Evolutionary conservation across 35 echinoderm and acorn worm genomes (phyloP).

Genomic region (Ophioderma brevispina): DNA sequence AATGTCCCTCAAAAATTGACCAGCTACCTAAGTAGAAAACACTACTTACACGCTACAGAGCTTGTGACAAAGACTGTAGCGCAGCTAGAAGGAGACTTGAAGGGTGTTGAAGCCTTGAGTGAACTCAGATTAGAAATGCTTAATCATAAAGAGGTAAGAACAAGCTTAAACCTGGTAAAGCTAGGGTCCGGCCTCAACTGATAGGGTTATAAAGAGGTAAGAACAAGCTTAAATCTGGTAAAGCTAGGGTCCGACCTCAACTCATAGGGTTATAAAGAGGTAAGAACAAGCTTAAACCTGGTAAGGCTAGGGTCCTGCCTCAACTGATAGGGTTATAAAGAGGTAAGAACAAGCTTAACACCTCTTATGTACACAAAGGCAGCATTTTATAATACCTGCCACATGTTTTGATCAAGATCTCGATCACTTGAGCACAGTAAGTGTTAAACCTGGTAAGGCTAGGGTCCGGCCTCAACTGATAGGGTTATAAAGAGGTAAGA

Average conservation of each 20-base stretch:
- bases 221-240: conserved; percentile 68
- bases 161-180: no score
- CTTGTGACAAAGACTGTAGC: conserved; percentile 80
- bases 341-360: no score
- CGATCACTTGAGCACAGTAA: no score
- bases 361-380: no score
- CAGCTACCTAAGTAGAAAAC: conserved; percentile 74
- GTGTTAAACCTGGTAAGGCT: no score
- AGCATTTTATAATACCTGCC: no score
- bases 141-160: conserved; percentile 73
- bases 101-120: conserved; percentile 87
- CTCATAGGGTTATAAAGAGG: conserved; percentile 86
- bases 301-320: conserved; percentile 83
- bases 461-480: no score
- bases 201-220: not conserved
- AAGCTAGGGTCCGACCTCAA: conserved; percentile 78
- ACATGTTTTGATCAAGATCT: no score
- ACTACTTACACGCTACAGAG: conserved; percentile 97
- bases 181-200: no score
- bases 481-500: no score
- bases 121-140: conserved; percentile 88
- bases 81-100: conserved; percentile 77
- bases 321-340: conserved; percentile 48
- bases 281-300: conserved; percentile 67
- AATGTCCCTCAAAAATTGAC: conserved; percentile 79